These are phyloP conservation scores for Patiria miniata DNA, from an alignment of 35 echinoderm and acorn worm species.

Conservation along the genomic window DNA sequence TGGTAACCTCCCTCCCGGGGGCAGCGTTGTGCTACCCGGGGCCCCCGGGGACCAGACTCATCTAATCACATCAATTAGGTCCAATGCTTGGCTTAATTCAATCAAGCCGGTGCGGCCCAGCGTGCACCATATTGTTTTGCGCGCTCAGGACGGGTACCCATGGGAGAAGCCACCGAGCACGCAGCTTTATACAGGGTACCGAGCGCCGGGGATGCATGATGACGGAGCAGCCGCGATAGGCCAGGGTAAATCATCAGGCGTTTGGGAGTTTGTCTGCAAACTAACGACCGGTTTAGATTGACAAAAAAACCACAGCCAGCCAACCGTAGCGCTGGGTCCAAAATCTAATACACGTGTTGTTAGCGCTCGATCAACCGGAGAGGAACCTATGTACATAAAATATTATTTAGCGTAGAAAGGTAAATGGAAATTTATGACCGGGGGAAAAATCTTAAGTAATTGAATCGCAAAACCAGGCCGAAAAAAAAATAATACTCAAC, in stretches of 20 bases:
- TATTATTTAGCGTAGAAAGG: not conserved
- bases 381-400: constrained; percentile 6
- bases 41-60: constrained; percentile 42
- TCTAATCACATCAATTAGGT: constrained; percentile 82
- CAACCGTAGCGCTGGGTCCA: not conserved
- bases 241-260: constrained; percentile 3
- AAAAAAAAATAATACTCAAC: not conserved
- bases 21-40: constrained; percentile 37
- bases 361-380: not conserved
- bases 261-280: not conserved
- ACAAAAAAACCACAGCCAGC: not conserved
- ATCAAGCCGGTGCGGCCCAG: constrained; percentile 47
- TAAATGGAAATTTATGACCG: not conserved
- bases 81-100: constrained; percentile 77
- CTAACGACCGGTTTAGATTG: constrained; percentile 10
- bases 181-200: not conserved
- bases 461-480: not conserved
- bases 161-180: not conserved
- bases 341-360: not conserved
- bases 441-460: constrained; percentile 4
- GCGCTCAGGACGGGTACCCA: not conserved
- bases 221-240: not conserved
- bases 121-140: constrained; percentile 69
- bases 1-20: constrained; percentile 42
- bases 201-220: not conserved